These are phyloP conservation scores for Odontamblyopus rebecca DNA, from an alignment of 2,797 vertebrate species.

Conservation along the genomic window DNA sequence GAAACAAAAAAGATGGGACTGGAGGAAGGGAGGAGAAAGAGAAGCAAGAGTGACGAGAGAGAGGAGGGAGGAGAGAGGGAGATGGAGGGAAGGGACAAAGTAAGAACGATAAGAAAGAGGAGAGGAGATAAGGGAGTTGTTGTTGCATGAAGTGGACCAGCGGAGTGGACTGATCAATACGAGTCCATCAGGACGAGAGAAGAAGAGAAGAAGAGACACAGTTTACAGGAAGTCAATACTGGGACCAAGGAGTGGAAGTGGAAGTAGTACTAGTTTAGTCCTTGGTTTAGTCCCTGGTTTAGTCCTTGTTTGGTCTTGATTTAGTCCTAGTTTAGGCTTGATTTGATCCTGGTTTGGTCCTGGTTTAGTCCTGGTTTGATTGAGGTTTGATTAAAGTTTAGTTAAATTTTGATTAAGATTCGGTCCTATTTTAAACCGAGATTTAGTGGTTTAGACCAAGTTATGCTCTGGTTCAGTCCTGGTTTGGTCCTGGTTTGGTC, in stretches of 20 bases:
- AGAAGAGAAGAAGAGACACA: conserved; percentile 21
- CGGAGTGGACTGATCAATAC: conserved; percentile 58
- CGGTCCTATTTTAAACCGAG: no score
- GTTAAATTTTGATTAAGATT: no score
- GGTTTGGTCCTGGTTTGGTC: no score
- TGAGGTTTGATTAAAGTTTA: no score
- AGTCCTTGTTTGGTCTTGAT: no score
- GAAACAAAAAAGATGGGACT: conserved; percentile 16
- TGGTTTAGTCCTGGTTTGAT: no score
- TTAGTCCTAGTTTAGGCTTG: no score
- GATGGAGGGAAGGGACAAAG: conserved; percentile 30
- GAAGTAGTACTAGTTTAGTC: neutral
- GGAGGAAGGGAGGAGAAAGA: neutral
- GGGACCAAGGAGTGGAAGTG: neutral
- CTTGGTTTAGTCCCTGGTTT: no score
- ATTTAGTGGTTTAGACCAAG: no score
- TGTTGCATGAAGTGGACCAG: conserved; percentile 41
- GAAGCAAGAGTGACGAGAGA: conserved; percentile 28
- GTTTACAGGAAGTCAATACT: neutral
- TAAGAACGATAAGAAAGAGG: conserved; percentile 29
- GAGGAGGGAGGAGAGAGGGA: conserved; percentile 35
- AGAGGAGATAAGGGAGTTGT: conserved; percentile 28
- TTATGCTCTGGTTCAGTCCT: no score
- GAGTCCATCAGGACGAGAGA: conserved; percentile 53
- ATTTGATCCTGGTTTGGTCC: no score